phyloP scores from a whole-genome alignment of 1,140 invertebrate genomes.

The Papilio aristodemus region DNA sequence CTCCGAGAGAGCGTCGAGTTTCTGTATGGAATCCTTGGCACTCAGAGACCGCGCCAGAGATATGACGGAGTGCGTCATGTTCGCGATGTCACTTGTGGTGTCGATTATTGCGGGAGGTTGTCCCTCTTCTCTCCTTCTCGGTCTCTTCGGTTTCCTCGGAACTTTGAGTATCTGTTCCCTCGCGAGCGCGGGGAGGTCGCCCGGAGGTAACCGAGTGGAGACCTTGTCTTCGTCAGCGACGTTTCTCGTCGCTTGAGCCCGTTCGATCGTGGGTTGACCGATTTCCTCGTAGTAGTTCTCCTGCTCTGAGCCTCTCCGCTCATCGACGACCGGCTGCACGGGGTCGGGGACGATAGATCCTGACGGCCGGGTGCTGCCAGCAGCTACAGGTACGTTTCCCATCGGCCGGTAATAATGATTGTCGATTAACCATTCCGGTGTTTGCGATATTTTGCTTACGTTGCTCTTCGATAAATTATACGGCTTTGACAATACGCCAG shows the following conservation, averaged over 20 bases:
- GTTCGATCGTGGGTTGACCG: constrained; percentile 50
- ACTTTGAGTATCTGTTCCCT: constrained; percentile 68
- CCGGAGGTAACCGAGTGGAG: constrained; percentile 43
- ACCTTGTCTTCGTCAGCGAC: constrained; percentile 71
- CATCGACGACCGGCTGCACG: constrained; percentile 16
- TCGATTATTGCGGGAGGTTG: constrained; percentile 16
- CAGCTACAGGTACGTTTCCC: constrained; percentile 62
- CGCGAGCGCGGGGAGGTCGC: constrained; percentile 52
- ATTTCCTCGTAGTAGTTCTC: constrained; percentile 77
- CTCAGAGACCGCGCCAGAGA: constrained; percentile 63
- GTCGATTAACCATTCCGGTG: constrained; percentile 63
- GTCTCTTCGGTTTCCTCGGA: constrained; percentile 62
- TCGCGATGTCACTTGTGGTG: constrained; percentile 49
- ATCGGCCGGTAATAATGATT: constrained; percentile 73
- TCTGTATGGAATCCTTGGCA: constrained; percentile 54
- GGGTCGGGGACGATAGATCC: background rate
- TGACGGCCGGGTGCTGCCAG: constrained; percentile 51
- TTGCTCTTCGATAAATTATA: constrained; percentile 39
- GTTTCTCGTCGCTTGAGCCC: constrained; percentile 51
- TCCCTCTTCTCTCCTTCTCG: constrained; percentile 49
- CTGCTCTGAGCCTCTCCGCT: constrained; percentile 48
- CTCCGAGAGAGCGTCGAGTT: constrained; percentile 43
- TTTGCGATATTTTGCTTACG: constrained; percentile 60
- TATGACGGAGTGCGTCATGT: constrained; percentile 66
- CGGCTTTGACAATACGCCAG: constrained; percentile 40